Percentiles rank a stretch among this genome's conserved stretches.
These are phyloP conservation scores for Leucophenga montana DNA, from an alignment of 2,888 invertebrate species.

Conservation along the genomic window DNA sequence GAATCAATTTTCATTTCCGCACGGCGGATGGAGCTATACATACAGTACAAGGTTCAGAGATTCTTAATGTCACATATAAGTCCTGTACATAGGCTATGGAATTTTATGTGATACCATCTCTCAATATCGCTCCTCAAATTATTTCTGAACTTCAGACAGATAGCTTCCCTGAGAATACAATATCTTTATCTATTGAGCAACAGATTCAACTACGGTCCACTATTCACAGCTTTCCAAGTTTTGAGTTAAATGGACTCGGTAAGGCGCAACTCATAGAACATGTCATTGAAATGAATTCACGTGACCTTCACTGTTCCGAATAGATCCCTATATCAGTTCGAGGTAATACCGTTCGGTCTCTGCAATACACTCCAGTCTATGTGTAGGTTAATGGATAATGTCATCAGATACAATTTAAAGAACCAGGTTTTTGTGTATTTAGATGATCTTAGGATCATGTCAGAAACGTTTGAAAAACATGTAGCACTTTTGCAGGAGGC, in stretches of 20 bases:
- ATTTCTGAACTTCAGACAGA: too few species aligned
- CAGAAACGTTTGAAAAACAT: constrained; percentile 29
- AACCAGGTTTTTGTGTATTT: constrained; percentile 37
- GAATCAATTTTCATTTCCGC: too few species aligned
- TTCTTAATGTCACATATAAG: too few species aligned
- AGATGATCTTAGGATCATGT: constrained; percentile 39
- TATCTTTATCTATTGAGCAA: constrained; percentile 21
- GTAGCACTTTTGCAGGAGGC: constrained; percentile 26
- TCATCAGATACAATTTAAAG: constrained; percentile 29
- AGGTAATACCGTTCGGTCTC: constrained; percentile 39
- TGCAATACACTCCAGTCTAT: constrained; percentile 39
- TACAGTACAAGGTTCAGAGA: too few species aligned
- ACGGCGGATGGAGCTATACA: too few species aligned
- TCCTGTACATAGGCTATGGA: too few species aligned
- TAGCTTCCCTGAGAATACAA: neutral
- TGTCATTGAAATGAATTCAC: neutral
- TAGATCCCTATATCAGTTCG: constrained; percentile 32
- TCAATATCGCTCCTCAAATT: neutral
- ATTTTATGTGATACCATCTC: too few species aligned
- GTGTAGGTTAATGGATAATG: constrained; percentile 31
- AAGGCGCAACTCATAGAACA: neutral
- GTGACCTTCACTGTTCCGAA: constrained; percentile 47
- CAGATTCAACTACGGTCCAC: neutral
- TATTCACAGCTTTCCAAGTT: neutral
- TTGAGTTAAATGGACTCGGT: neutral